Base-by-base conservation (phyloP, 2,888 invertebrate species). In the Spisula solida region DNA sequence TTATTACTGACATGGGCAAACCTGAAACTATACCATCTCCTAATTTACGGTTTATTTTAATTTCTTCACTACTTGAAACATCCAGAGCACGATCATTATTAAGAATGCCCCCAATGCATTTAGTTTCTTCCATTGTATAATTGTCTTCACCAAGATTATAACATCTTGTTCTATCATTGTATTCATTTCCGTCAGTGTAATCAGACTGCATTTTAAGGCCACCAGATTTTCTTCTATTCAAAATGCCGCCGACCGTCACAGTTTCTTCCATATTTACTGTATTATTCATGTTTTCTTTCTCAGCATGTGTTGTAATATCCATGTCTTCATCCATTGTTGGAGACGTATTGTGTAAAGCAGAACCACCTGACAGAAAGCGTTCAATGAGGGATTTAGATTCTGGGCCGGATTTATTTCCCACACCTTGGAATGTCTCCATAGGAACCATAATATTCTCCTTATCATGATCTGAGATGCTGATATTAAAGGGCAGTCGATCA, bases 51-150 rank as follows among this genome's bases (percentile, higher is more conserved):
- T 29, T 31, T n/a, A 31, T 70, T 16, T 1, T 16, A 18, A 6
- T 60, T 70, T 70, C 70, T 29, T 31, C 75, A 34, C 34, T 31
- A 31, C 75, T 31, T 1, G 25, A 66, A 66, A 12, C 60, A 66
- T 5, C 25, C n/a, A n/a, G 60, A 25, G 60, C 29, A 18, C 31
- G 20, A 51, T 18, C 84, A 25, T 75, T 75, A 66, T 66, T 81
- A 34, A 75, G 29, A 34, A 88, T 88, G n/a, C 88, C 82, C 29
- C 87, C 89, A 29, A 87, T n/a, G 82, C 75, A 66, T 31, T 85
- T 87, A n/a, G 87, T 89, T 85, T 87, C 89, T 60, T 89, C 89
- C 70, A 89, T 85, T 0, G 60, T 75, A 51, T 81, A 34, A 51
- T 86, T 48, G 34, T 81, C 81, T 14, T 81, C 86, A 20, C 51